These are phyloP conservation scores for Eufriesea mexicana DNA, from an alignment of 1,140 invertebrate genomes.

Conservation along the genomic window DNA sequence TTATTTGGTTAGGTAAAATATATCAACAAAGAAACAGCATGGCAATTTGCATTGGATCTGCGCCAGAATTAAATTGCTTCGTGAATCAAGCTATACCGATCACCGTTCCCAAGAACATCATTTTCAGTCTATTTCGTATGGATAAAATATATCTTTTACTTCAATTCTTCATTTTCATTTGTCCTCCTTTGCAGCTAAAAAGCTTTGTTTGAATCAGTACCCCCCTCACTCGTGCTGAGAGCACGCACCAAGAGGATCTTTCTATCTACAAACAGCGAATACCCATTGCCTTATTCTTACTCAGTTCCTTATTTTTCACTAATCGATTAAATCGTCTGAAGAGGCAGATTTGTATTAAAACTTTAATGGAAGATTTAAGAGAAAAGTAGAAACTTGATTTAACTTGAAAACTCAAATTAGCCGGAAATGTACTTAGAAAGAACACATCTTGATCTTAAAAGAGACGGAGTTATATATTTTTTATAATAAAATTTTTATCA, in stretches of 20 bases:
- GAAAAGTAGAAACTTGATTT: background rate
- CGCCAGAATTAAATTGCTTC: conserved; percentile 8
- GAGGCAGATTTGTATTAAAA: conserved; percentile 25
- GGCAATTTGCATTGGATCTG: background rate
- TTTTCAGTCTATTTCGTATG: background rate
- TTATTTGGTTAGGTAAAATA: too few relatives aligned
- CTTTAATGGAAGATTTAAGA: background rate
- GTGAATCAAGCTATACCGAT: background rate
- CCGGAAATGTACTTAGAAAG: too few relatives aligned
- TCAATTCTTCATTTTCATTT: background rate
- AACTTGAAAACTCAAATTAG: too few relatives aligned
- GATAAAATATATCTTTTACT: background rate
- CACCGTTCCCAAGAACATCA: background rate
- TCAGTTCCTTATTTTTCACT: conserved; percentile 19
- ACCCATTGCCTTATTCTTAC: conserved; percentile 52
- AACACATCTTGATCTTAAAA: too few relatives aligned
- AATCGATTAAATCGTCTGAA: conserved; percentile 27
- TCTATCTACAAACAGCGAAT: conserved; percentile 67
- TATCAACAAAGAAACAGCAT: background rate
- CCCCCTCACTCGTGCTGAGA: conserved; percentile 61
- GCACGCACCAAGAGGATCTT: conserved; percentile 61
- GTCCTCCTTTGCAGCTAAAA: background rate
- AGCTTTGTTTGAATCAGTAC: conserved; percentile 6
- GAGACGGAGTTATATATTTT: too few relatives aligned
- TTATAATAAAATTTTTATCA: too few relatives aligned